Evolutionary conservation across 2,797 vertebrate genomes (phyloP).

Genomic region (Fundulus diaphanus): DNA sequence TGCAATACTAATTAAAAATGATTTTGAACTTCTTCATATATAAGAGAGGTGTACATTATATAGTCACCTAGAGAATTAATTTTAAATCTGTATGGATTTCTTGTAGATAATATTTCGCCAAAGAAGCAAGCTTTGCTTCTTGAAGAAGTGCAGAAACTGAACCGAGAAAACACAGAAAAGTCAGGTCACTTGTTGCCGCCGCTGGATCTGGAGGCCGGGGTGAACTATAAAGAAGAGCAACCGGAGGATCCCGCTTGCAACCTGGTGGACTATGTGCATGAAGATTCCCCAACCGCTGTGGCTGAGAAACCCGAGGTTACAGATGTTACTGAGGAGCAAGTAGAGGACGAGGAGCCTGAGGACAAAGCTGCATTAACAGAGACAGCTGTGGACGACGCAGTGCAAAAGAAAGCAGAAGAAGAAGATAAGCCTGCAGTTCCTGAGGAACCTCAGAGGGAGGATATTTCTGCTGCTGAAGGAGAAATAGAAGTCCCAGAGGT

Average conservation of each 20-base stretch:
- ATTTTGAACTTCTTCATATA: constrained; percentile 2
- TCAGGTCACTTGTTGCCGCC: constrained; percentile 39
- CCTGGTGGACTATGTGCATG: constrained; percentile 53
- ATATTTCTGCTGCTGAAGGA: constrained; percentile 28
- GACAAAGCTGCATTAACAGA: constrained; percentile 26
- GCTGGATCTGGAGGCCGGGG: constrained; percentile 52
- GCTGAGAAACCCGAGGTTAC: constrained; percentile 22
- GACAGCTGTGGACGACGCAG: constrained; percentile 27
- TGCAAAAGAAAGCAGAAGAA: constrained; percentile 25
- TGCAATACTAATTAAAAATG: not conserved
- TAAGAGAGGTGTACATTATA: not conserved
- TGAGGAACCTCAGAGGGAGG: constrained; percentile 38
- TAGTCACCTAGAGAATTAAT: constrained; percentile 12
- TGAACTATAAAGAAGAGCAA: constrained; percentile 42
- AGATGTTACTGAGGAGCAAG: constrained; percentile 30
- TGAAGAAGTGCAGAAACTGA: constrained; percentile 86
- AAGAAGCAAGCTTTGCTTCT: constrained; percentile 80
- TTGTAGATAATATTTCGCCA: constrained; percentile 79
- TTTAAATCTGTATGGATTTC: constrained; percentile 16
- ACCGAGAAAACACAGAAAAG: constrained; percentile 84
- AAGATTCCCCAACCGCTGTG: constrained; percentile 48
- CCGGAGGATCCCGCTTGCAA: constrained; percentile 18
- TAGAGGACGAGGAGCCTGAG: constrained; percentile 14
- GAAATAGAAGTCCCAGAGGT: constrained; percentile 28
- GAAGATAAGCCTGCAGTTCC: constrained; percentile 23